phyloP scores from a whole-genome alignment of 2,888 invertebrate genomes.

The Conistra vaccinii region DNA sequence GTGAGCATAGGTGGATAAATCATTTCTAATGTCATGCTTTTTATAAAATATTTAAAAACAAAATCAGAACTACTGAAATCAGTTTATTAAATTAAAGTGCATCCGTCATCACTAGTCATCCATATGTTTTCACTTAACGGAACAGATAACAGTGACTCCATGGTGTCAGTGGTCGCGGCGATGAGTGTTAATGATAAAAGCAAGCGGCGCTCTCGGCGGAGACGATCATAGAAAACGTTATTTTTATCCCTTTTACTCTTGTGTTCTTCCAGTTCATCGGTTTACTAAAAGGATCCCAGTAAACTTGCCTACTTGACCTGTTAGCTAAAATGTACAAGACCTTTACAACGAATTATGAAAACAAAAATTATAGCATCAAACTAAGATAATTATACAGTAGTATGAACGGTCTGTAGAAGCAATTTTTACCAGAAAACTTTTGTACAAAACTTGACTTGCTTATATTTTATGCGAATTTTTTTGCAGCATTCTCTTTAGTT shows the following conservation, averaged over 20 bases:
- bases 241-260: conserved; percentile 22
- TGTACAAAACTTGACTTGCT: background rate
- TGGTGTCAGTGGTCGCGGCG: conserved; percentile 6
- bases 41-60: too few relatives aligned
- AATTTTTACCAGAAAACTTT: background rate
- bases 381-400: background rate
- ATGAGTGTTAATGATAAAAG: conserved; percentile 38
- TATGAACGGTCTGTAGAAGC: background rate
- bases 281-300: conserved; percentile 2
- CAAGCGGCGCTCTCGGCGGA: conserved; percentile 14
- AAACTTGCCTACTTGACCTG: background rate
- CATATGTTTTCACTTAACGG: conserved; percentile 26
- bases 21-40: too few relatives aligned
- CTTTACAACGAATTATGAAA: background rate
- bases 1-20: background rate
- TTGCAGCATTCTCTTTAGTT: background rate
- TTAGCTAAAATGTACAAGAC: background rate
- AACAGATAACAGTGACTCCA: conserved; percentile 2
- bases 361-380: background rate
- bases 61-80: too few relatives aligned
- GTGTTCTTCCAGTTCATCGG: conserved; percentile 8
- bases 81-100: background rate
- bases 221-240: background rate
- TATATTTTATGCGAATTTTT: background rate
- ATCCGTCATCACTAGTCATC: background rate